Evolutionary conservation across 2,797 vertebrate species (phyloP).

Genomic region (Ispidina lecontei): DNA sequence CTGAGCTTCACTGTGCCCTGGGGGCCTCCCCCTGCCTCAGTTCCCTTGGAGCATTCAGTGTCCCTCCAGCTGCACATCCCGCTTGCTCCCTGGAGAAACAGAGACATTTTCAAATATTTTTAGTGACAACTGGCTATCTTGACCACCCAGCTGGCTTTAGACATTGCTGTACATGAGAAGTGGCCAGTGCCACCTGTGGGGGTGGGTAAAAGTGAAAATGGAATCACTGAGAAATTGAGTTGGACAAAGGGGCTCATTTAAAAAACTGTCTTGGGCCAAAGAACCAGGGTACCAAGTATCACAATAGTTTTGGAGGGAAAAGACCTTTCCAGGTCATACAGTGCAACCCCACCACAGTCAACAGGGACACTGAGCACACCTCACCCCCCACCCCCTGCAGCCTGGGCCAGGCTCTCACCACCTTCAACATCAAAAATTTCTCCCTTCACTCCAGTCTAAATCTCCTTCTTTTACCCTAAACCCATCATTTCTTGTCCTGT

Average conservation of each 20-base stretch:
- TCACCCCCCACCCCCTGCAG: too few species aligned
- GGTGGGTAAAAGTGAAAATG: neutral
- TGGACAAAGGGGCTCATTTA: neutral
- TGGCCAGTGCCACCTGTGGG: neutral
- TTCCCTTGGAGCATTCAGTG: accelerated
- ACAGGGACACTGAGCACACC: neutral
- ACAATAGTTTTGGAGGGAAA: neutral
- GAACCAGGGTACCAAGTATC: neutral
- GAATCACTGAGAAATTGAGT: neutral
- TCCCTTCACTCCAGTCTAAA: too few species aligned
- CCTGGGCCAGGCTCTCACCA: too few species aligned
- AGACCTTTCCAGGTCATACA: neutral
- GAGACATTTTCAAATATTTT: neutral
- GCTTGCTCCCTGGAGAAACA: neutral
- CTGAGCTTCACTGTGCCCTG: neutral
- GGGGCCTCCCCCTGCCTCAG: accelerated
- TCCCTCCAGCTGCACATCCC: neutral
- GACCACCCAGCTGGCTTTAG: neutral
- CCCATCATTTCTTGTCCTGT: too few species aligned
- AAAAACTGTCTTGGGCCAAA: neutral
- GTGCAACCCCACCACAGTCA: neutral
- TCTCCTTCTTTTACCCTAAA: too few species aligned
- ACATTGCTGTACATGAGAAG: neutral
- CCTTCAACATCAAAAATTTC: too few species aligned
- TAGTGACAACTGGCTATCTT: neutral